phyloP scores from a whole-genome alignment of 2,113 vertebrate species.

The Cisticola juncidis region DNA sequence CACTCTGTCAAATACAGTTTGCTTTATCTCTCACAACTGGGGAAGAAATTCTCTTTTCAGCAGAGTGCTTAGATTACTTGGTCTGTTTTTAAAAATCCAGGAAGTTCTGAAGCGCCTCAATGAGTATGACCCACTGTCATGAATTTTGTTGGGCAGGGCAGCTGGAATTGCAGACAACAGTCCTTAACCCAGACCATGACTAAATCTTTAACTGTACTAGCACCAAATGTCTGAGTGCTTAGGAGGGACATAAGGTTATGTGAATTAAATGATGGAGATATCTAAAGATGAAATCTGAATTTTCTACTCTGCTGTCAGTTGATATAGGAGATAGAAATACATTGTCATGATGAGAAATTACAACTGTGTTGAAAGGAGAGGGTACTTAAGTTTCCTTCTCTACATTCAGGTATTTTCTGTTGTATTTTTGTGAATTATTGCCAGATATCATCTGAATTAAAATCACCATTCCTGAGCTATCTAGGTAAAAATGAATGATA shows the following conservation, averaged over 20 bases:
- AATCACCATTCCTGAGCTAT: neutral
- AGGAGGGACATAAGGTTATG: neutral
- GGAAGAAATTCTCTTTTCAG: neutral
- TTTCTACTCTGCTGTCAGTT: neutral
- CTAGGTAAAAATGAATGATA: neutral
- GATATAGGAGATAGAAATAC: neutral
- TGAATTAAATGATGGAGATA: neutral
- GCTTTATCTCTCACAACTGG: neutral
- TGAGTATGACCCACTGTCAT: neutral
- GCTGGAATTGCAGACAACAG: neutral
- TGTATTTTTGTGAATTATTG: neutral
- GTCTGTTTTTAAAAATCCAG: neutral
- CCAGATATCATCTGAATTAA: neutral
- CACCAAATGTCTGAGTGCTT: neutral
- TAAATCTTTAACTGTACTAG: neutral
- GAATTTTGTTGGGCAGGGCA: neutral
- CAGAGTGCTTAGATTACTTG: neutral
- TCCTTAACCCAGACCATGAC: neutral
- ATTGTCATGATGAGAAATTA: neutral
- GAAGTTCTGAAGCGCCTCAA: neutral
- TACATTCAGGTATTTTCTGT: neutral
- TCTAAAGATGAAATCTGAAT: neutral
- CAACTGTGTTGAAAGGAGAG: neutral
- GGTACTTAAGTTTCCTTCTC: neutral
- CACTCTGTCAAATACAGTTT: neutral